Evolutionary conservation across 1,140 invertebrate genomes (phyloP).

Genomic region (Temnothorax longispinosus): DNA sequence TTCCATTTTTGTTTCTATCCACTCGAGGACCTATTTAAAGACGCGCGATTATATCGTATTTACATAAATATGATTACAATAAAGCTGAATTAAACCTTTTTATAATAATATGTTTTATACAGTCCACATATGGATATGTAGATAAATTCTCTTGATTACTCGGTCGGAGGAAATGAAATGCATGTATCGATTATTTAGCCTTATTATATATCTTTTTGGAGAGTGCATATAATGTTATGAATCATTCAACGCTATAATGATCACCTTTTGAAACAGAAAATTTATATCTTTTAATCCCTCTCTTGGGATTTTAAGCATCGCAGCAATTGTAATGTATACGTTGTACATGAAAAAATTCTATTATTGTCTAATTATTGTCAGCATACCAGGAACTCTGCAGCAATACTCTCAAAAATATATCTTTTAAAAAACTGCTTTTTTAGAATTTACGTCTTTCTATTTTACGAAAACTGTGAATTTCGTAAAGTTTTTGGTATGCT

Average conservation of each 20-base stretch:
- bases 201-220: not conserved
- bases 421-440: too few species aligned
- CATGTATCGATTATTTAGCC: not conserved
- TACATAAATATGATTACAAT: conserved; percentile 13
- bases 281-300: not conserved
- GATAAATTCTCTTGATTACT: conserved; percentile 17
- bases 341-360: not conserved
- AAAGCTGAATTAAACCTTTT: not conserved
- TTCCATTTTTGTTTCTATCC: conserved; percentile 17
- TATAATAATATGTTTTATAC: not conserved
- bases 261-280: not conserved
- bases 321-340: not conserved
- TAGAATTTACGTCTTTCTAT: too few species aligned
- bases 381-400: too few species aligned
- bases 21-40: not conserved
- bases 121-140: not conserved
- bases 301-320: not conserved
- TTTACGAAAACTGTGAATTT: too few species aligned
- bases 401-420: too few species aligned
- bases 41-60: conserved; percentile 1
- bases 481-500: not conserved
- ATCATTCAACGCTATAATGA: not conserved
- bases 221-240: not conserved
- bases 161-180: not conserved
- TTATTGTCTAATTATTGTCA: not conserved